Evolutionary conservation across 2,113 vertebrate species (phyloP), one percentile per base, ranked within the genome.

Genomic region (Nettapus auritus): DNA sequence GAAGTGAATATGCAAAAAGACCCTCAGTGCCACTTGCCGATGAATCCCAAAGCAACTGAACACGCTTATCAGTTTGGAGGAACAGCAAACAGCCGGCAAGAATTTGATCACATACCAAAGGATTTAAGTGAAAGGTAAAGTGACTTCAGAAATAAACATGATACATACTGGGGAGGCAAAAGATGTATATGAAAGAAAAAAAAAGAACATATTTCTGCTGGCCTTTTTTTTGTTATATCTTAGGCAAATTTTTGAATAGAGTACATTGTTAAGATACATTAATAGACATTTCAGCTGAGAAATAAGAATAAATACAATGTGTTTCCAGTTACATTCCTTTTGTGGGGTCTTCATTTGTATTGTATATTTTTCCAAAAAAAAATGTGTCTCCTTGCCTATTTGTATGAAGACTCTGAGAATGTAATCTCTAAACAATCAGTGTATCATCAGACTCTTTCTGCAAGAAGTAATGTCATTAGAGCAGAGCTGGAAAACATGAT

Each of bases 71-170:
- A 98, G 48, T 99, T 98, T 5, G 98, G 99, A 19, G 98, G 99
- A 80, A 98, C 98, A 11, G 98, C 98, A 91, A 98, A 99, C 96
- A 99, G 99, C 94, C 98, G 98, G 34, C 99, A 99, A 86, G 99
- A 99, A 96, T 99, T 99, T 95, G 93, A 97, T 46, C 93, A 98
- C 50, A 52, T 99, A 82, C 98, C 98, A 94, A 97, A 98, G 89
- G 98, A 98, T 86, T 95, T 99, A 83, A 98, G 94, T 94, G 94
- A 98, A 96, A 98, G 98, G 99, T 99, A 97, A 98, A 53, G 31
- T 40, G 29, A 57, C 42, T 31, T 57, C 9, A 85, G 57, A 73
- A 93, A 63, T n/a, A 53, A 88, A 81, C 81, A 42, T 22, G 3
- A 74, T 42, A 73, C 77, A 44, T 29, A 25, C 5, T 28, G 12